phyloP scores from a whole-genome alignment of 1,140 invertebrate species.

The Zaprionus capensis region DNA sequence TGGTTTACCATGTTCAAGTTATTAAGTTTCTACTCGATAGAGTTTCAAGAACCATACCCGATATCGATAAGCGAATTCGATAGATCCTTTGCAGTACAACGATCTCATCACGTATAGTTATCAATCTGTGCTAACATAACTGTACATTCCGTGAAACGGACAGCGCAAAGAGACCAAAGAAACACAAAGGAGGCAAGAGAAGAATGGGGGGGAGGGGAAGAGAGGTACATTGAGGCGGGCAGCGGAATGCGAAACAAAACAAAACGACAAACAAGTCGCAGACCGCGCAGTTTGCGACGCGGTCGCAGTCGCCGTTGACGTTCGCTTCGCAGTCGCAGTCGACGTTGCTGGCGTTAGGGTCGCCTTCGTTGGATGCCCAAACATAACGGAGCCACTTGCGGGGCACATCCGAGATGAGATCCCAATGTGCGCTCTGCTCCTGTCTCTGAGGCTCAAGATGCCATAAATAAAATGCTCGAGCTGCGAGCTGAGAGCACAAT shows the following conservation, averaged over 20 bases:
- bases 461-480: constrained; percentile 65
- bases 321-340: constrained; percentile 4
- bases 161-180: constrained; percentile 11
- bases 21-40: no score
- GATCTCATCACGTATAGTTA: background rate
- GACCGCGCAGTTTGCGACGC: background rate
- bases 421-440: constrained; percentile 33
- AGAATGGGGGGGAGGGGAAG: background rate
- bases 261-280: background rate
- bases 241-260: background rate
- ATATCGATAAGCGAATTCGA: background rate
- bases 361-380: constrained; percentile 26
- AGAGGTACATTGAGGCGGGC: background rate
- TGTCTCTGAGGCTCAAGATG: constrained; percentile 36
- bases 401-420: constrained; percentile 38
- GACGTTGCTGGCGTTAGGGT: background rate
- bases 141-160: constrained; percentile 44
- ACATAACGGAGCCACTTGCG: constrained; percentile 31
- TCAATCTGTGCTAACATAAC: constrained; percentile 22
- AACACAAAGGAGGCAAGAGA: background rate
- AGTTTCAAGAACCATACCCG: no score
- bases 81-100: background rate
- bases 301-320: background rate
- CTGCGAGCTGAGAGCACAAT: constrained; percentile 7
- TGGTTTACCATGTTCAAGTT: no score